Conservation (phyloP, 2,888 invertebrate species). For the Nysson spinosus region DNA sequence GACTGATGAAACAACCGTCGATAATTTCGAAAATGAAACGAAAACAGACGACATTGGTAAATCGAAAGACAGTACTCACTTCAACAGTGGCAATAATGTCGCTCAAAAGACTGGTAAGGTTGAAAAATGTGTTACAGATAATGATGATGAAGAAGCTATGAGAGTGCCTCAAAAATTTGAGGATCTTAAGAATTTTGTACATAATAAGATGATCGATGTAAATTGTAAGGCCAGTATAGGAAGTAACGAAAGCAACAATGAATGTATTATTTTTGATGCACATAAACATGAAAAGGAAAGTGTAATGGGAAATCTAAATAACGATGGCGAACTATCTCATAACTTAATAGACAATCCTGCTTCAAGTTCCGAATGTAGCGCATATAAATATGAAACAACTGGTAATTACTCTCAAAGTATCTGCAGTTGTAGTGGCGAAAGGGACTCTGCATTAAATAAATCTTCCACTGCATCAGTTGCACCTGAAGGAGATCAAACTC, state of each 20-base stretch:
- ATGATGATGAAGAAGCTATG: conserved; percentile 27
- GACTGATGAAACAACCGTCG: conserved; percentile 59
- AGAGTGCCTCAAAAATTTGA: conserved; percentile 36
- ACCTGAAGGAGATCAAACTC: conserved; percentile 7
- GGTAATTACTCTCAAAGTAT: conserved; percentile 56
- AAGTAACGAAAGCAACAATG: conserved; percentile 58
- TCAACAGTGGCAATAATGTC: conserved; percentile 51
- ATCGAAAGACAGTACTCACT: conserved; percentile 26
- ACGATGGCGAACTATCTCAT: conserved; percentile 6
- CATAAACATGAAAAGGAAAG: conserved; percentile 24
- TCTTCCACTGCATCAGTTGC: conserved; percentile 12
- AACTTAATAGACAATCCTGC: conserved; percentile 12
- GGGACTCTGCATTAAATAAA: conserved; percentile 48
- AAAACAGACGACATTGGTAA: conserved; percentile 24
- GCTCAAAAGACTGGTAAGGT: conserved; percentile 59
- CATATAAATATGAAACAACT: conserved; percentile 60
- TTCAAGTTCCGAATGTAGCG: conserved; percentile 48
- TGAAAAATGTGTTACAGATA: conserved; percentile 46
- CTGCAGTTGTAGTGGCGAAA: conserved; percentile 44
- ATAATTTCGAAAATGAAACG: conserved; percentile 46
- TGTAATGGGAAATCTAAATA: conserved; percentile 6
- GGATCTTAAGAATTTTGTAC: conserved; percentile 37
- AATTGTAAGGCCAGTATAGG: conserved; percentile 42
- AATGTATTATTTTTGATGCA: conserved; percentile 39
- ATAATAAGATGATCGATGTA: conserved; percentile 45